Evolutionary conservation across 2,797 vertebrate species (phyloP).

Genomic region (Sebastes matsubarae): DNA sequence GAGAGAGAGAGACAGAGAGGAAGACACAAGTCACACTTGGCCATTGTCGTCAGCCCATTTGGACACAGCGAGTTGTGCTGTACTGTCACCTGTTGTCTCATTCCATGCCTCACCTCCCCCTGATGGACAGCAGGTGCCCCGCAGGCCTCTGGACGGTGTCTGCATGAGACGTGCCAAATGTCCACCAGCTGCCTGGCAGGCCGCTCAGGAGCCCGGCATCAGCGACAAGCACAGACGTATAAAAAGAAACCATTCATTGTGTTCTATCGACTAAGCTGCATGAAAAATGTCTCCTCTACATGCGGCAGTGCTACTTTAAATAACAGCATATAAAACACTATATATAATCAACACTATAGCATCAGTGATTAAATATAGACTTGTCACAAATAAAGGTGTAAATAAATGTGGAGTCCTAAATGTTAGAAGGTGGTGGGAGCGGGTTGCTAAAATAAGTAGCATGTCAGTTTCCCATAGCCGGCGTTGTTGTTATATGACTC

Average conservation of each 20-base stretch:
- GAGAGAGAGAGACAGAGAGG: not conserved
- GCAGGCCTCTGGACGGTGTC: constrained; percentile 59
- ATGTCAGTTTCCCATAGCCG: constrained; percentile 65
- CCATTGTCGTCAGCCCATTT: constrained; percentile 45
- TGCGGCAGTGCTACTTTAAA: not conserved
- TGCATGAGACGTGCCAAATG: constrained; percentile 69
- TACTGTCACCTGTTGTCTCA: constrained; percentile 74
- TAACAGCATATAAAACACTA: not conserved
- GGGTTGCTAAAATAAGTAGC: constrained; percentile 50
- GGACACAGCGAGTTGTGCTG: constrained; percentile 36
- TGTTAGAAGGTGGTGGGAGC: constrained; percentile 17
- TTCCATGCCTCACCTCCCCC: constrained; percentile 64
- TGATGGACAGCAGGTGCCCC: constrained; percentile 74
- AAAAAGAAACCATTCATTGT: constrained; percentile 34
- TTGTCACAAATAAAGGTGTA: not conserved
- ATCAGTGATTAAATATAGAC: constrained; percentile 20
- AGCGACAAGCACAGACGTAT: constrained; percentile 30
- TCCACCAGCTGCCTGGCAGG: constrained; percentile 70
- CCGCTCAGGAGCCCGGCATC: constrained; percentile 37
- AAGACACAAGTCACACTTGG: constrained; percentile 25
- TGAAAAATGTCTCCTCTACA: not conserved
- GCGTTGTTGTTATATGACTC: constrained; percentile 70
- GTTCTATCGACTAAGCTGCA: not conserved
- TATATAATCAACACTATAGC: not conserved
- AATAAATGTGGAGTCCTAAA: not conserved